Percentiles rank a stretch among this genome's conserved stretches.
These are phyloP conservation scores for Globodera rostochiensis DNA, from an alignment of 1,140 invertebrate species.

Conservation along the genomic window DNA sequence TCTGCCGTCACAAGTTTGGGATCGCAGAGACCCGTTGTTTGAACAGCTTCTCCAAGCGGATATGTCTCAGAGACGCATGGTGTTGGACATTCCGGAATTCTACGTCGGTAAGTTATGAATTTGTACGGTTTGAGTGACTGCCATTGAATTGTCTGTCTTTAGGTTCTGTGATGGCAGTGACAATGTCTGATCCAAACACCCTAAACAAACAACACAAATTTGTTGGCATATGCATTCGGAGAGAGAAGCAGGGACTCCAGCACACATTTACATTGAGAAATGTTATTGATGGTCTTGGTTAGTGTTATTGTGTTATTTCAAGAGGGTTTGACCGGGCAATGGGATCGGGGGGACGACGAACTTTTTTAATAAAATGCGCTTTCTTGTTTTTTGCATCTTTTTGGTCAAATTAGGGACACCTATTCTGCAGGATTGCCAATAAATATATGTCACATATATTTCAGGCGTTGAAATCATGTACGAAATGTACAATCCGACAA, in stretches of 20 bases:
- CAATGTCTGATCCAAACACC: slow-evolving; percentile 83
- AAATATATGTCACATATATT: slow-evolving; percentile 40
- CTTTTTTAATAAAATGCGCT: background rate
- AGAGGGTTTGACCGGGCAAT: too few species aligned
- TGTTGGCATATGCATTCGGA: slow-evolving; percentile 92
- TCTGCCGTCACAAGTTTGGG: slow-evolving; percentile 80
- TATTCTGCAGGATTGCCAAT: too few species aligned
- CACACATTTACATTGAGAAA: slow-evolving; percentile 86
- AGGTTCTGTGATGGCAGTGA: slow-evolving; percentile 88
- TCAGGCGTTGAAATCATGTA: slow-evolving; percentile 83
- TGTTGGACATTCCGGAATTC: slow-evolving; percentile 91
- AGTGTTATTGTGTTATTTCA: background rate
- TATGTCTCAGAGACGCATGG: slow-evolving; percentile 82
- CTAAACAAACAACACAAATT: slow-evolving; percentile 83
- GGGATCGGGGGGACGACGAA: too few species aligned
- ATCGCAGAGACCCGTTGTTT: slow-evolving; percentile 77
- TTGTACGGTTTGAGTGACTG: too few species aligned
- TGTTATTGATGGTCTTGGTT: slow-evolving; percentile 83
- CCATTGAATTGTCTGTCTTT: slow-evolving; percentile 31
- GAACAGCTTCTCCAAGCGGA: slow-evolving; percentile 88
- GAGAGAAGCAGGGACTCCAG: slow-evolving; percentile 78
- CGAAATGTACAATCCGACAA: slow-evolving; percentile 89
- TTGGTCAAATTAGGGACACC: background rate
- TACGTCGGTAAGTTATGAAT: slow-evolving; percentile 79
- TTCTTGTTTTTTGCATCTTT: background rate